These are phyloP conservation scores for Ormyrus pomaceus DNA, from an alignment of 2,888 invertebrate species.

Conservation along the genomic window DNA sequence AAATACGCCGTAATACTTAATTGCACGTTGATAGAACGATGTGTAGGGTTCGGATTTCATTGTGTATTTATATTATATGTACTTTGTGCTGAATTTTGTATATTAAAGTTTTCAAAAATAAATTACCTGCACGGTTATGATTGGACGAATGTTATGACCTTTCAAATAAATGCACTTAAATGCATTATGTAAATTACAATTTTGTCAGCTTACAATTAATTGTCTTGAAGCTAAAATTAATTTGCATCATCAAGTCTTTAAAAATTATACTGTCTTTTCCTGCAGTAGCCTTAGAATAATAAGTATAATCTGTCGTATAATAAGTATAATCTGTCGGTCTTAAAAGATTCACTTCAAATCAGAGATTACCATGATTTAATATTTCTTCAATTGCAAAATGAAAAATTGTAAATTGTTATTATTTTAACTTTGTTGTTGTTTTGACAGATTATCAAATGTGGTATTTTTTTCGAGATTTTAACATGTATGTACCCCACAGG, in stretches of 20 bases:
- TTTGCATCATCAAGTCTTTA: too few relatives aligned
- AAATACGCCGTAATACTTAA: neutral
- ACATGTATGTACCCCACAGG: slow-evolving; percentile 55
- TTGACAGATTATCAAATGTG: neutral
- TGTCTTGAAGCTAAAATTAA: too few relatives aligned
- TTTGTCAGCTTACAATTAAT: too few relatives aligned
- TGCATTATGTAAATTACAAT: too few relatives aligned
- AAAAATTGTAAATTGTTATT: neutral
- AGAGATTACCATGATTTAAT: neutral
- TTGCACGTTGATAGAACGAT: neutral
- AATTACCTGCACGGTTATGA: neutral
- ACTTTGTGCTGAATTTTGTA: neutral
- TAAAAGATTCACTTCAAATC: too few relatives aligned
- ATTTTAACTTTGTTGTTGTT: neutral
- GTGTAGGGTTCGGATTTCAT: neutral
- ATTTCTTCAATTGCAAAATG: slow-evolving; percentile 8
- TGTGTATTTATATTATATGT: neutral
- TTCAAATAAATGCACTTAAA: too few relatives aligned
- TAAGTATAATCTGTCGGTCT: neutral
- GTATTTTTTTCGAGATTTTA: slow-evolving; percentile 39
- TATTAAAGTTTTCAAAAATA: neutral
- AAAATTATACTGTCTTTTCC: too few relatives aligned
- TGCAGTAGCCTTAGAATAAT: neutral
- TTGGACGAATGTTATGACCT: too few relatives aligned
- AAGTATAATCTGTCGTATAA: neutral